Evolutionary conservation across 2,888 invertebrate genomes (phyloP), one percentile per base, ranked within the genome.

Genomic region (Monoplex corrugatus): DNA sequence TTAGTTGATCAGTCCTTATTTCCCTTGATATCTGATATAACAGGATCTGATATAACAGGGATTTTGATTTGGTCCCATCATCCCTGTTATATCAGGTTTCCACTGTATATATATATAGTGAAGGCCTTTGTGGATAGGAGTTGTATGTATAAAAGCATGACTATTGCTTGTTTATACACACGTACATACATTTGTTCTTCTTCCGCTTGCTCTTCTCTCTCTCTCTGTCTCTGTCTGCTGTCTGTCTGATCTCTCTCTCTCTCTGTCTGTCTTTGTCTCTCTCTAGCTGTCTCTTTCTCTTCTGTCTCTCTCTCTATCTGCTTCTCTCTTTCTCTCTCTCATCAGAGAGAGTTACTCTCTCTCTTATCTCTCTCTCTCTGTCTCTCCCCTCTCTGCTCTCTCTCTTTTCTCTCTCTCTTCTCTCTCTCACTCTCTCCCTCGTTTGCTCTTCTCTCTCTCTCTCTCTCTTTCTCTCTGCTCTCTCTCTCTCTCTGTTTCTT

Each of bases 161-260:
- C n/a, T n/a, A n/a, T n/a, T n/a, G n/a, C n/a, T n/a, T n/a, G n/a
- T n/a, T n/a, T n/a, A n/a, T n/a, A n/a, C n/a, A n/a, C n/a, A n/a
- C n/a, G n/a, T n/a, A n/a, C n/a, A n/a, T n/a, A n/a, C n/a, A n/a
- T n/a, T n/a, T n/a, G n/a, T n/a, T 35, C 35, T 32, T 86, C 50
- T 57, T 38, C 6, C 68, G 10, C 44, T 43, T 38, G 16, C 43
- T 13, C n/a, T 38, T 87, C 87, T 38, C 3, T 72, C 8, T 72
- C 38, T 87, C 16, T 72, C 32, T 38, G 68, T 87, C 72, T 63
- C 57, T 57, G 45, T 57, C 38, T 38, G 80, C 82, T 82, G 57
- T 82, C 43, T 82, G 82, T 87, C 43, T 72, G 38, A 32, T 82
- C 82, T 80, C 82, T 82, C 57, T 82, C 43, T 50, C 87, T 87